Percentiles rank a stretch among this genome's conserved stretches.
Conservation (phyloP, 2,888 invertebrate species). For the Palloptera scutellata region DNA sequence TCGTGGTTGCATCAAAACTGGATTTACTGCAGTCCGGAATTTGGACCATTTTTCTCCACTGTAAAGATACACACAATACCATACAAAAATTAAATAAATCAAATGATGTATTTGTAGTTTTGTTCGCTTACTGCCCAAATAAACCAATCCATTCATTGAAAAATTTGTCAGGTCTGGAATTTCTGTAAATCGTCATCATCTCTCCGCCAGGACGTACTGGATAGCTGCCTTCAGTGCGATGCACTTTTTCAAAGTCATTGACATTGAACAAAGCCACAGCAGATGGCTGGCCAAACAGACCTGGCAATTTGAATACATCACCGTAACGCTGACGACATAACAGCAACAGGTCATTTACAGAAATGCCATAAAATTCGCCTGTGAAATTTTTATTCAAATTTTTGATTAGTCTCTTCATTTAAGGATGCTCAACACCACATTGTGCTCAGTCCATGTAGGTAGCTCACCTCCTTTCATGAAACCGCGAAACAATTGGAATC, state of each 20-base stretch:
- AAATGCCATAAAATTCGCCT: conserved; percentile 42
- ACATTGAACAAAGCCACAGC: conserved; percentile 65
- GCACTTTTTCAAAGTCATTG: conserved; percentile 65
- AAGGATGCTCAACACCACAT: not conserved
- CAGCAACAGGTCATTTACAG: conserved; percentile 38
- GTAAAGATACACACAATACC: not conserved
- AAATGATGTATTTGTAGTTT: not conserved
- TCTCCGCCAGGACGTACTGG: conserved; percentile 62
- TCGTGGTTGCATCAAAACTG: conserved; percentile 71
- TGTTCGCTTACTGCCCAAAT: conserved; percentile 26
- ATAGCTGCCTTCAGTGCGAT: conserved; percentile 65
- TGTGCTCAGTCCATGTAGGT: not conserved
- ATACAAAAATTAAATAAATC: not conserved
- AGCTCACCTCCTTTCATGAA: conserved; percentile 47
- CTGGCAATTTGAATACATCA: conserved; percentile 61
- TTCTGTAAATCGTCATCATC: conserved; percentile 60
- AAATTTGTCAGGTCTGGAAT: conserved; percentile 35
- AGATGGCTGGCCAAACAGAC: conserved; percentile 53
- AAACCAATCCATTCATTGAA: conserved; percentile 33
- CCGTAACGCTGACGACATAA: conserved; percentile 56
- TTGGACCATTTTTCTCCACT: conserved; percentile 74
- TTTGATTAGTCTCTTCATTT: not conserved
- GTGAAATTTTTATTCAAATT: not conserved
- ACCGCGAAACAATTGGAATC: conserved; percentile 45
- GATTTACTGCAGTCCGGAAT: conserved; percentile 72